Evolutionary conservation across 2,797 vertebrate species (phyloP).

Genomic region (Characodon lateralis): DNA sequence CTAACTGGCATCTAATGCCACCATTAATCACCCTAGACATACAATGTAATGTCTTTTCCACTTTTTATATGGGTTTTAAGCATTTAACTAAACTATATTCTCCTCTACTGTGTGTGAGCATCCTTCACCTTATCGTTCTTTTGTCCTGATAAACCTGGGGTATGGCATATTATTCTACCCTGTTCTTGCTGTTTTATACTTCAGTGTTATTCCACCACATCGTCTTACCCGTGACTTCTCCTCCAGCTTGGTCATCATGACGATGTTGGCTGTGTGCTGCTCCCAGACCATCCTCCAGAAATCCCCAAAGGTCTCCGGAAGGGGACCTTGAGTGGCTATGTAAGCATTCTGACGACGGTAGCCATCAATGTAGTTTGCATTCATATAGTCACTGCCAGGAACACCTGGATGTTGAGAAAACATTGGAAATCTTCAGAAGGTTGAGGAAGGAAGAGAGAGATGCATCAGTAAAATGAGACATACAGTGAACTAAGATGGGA

Average conservation of each 20-base stretch:
- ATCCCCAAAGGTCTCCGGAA: slow-evolving; percentile 96
- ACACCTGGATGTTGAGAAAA: slow-evolving; percentile 80
- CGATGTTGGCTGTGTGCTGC: slow-evolving; percentile 92
- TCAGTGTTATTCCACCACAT: slow-evolving; percentile 2
- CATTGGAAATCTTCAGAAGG: not conserved
- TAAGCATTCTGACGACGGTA: slow-evolving; percentile 98
- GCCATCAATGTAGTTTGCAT: slow-evolving; percentile 97
- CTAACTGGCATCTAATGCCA: not conserved
- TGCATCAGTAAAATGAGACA: not conserved
- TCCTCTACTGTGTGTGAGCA: not conserved
- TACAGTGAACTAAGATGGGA: not conserved
- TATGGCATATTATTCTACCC: not conserved
- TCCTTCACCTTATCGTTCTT: not conserved
- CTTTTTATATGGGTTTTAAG: not conserved
- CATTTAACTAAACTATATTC: not conserved
- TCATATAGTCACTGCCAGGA: slow-evolving; percentile 96
- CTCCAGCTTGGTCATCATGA: slow-evolving; percentile 99
- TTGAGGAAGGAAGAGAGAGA: not conserved
- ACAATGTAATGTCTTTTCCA: not conserved
- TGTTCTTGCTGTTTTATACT: slow-evolving; percentile 1
- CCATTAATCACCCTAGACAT: not conserved
- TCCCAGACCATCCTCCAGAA: slow-evolving; percentile 99
- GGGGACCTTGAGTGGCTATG: slow-evolving; percentile 94
- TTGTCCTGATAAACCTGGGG: not conserved
- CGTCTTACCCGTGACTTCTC: slow-evolving; percentile 95